Percentiles rank a stretch among this genome's conserved stretches.
Conservation (phyloP, 2,113 vertebrate genomes). For the Leptobrachium ailaonicum region DNA sequence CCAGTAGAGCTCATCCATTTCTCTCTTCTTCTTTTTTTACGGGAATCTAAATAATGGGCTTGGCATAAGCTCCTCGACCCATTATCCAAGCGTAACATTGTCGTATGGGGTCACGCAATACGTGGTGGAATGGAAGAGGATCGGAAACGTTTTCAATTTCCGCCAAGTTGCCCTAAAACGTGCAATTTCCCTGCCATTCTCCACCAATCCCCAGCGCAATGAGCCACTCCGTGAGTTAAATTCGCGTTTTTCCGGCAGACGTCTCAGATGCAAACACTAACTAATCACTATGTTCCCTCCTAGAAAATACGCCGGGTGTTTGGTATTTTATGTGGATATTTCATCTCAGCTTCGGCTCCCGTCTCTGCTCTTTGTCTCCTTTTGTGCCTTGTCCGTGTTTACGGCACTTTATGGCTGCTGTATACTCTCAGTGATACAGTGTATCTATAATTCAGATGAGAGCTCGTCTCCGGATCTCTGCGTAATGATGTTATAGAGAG, state of each 20-base stretch:
- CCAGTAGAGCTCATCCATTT: no score
- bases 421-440: conserved; percentile 43
- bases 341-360: not conserved
- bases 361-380: conserved; percentile 32
- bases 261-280: not conserved
- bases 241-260: not conserved
- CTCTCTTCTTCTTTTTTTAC: no score
- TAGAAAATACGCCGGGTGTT: not conserved
- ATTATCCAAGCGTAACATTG: no score
- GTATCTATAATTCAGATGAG: conserved; percentile 55
- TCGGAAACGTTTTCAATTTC: no score
- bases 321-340: not conserved
- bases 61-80: no score
- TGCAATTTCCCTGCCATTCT: no score
- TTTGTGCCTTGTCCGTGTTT: conserved; percentile 27
- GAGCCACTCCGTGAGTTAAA: no score
- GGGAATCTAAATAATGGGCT: no score
- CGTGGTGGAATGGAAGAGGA: no score
- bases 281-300: not conserved
- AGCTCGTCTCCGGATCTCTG: conserved; percentile 42
- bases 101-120: no score
- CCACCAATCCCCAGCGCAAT: no score
- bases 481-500: conserved; percentile 29
- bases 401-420: conserved; percentile 46
- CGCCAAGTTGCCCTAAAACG: no score